Base-by-base conservation (phyloP, 2,113 vertebrate genomes). In the Octodon degus region DNA sequence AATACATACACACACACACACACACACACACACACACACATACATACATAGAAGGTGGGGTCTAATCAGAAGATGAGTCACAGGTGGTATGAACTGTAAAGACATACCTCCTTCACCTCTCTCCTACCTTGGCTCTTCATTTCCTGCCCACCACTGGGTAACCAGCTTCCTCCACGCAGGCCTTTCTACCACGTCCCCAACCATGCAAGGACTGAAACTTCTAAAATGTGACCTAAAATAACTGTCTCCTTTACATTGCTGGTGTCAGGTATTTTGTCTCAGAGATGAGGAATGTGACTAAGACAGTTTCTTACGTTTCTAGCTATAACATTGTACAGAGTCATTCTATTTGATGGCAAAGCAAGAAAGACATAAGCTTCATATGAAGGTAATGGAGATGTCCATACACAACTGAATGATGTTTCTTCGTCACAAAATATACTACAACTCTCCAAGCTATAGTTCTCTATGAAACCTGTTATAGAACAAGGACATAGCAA, bases 261-360 rank as follows among this genome's bases (percentile, higher is more conserved):
- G 6, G 43, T 17, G 43, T 27, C 74, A 50, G 43, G 43, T 50
- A 32, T 79, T 79, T 79, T 79, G 25, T 9, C 76, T 27, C 43
- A 50, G 76, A 50, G 27, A 30, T 16, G 43, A 50, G 25, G 43
- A 32, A 32, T 32, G 13, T 50, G 76, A 79, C 43, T 50, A 50
- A 79, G 27, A 50, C 43, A 79, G 13, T 27, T 90, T 92, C 53
- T 95, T 89, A 87, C 76, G 32, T 77, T 65, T 95, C 79, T 50
- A 60, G 67, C 40, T 81, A 1, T 55, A 77, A 62, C 81, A 30
- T 30, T 37, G 22, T 91, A 6, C 12, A 17, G 72, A 92, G 43
- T 88, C 47, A n/a, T 76, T 86, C 83, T 58, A 34, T 68, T 96
- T 70, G 9, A 10, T 40, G 86, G 63, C 62, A 84, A 95, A 92